Percentiles rank a stretch among this genome's conserved stretches.
Evolutionary conservation across 1,140 invertebrate species (phyloP).

Genomic region (Hylaeus volcanicus): DNA sequence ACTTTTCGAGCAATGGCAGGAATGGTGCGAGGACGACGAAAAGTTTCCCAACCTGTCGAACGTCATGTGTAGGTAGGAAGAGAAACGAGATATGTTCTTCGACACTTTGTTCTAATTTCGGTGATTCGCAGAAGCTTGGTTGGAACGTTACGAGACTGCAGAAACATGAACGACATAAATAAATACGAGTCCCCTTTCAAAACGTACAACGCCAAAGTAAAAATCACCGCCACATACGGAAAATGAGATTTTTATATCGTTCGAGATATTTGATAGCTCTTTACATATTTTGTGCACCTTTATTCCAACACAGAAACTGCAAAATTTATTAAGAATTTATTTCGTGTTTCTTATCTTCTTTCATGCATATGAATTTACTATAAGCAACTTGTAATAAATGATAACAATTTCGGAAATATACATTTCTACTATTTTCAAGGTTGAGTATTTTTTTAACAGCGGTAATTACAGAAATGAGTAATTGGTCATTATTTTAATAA

Average conservation of each 20-base stretch:
- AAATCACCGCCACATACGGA: slow-evolving; percentile 1
- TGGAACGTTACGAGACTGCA: slow-evolving; percentile 66
- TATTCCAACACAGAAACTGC: background rate
- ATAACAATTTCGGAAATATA: background rate
- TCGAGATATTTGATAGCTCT: background rate
- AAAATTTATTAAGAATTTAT: background rate
- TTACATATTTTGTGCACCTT: background rate
- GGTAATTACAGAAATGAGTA: no score
- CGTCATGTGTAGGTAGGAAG: slow-evolving; percentile 66
- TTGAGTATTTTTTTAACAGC: no score
- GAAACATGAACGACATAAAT: slow-evolving; percentile 46
- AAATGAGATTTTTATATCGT: background rate
- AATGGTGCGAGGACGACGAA: slow-evolving; percentile 58
- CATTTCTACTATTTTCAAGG: background rate
- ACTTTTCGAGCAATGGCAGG: slow-evolving; percentile 69
- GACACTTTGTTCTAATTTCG: background rate
- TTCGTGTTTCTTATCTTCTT: background rate
- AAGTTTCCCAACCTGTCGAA: slow-evolving; percentile 42
- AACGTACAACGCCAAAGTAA: slow-evolving; percentile 22
- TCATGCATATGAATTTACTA: background rate
- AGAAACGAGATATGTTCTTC: background rate
- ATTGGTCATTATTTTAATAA: no score
- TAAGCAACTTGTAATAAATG: background rate
- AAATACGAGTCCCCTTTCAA: slow-evolving; percentile 16
- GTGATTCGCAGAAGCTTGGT: slow-evolving; percentile 41